Base-by-base conservation (phyloP, 2,797 vertebrate genomes). In the Anguilla obscura region DNA sequence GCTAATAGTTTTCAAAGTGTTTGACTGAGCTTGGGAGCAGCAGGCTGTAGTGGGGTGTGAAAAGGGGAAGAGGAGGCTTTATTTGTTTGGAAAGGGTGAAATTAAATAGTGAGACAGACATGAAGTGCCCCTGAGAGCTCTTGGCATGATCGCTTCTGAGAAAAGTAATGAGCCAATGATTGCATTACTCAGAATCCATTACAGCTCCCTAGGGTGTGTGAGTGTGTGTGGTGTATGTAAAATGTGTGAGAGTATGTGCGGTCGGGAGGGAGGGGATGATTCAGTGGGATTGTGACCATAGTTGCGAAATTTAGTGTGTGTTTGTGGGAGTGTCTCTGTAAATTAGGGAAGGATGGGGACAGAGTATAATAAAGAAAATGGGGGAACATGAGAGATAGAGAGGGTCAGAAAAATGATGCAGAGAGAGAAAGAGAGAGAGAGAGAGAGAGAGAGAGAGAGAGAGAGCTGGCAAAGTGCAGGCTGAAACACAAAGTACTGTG, bases 111-210 rank as follows among this genome's bases (percentile, higher is more conserved):
- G 87, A 91, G 89, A 89, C 91, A 92, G 92, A 93, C 93, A 93
- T 16, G 56, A 87, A 91, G 91, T 91, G 89, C 91, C 93, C 92
- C 88, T 91, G 92, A 93, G 92, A 91, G 92, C 91, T 89, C 90
- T 86, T 63, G 91, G 63, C 91, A 89, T 54, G 33, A 36, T 71
- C 84, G 79, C 91, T 90, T 90, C 91, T 90, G 91, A 92, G 93
- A 85, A 85, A 86, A 90, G 89, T 71, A 90, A 90, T 89, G 88
- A 50, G 89, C 74, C 82, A 89, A 76, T 33, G 94, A 95, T 94
- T 93, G 93, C 94, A 95, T 95, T 94, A 95, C 93, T 94, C 93
- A 94, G 92, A 94, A 94, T 93, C 95, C 95, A 96, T 96, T 96
- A 95, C 92, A 92, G 90, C 91, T 94, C 94, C 93, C 94, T 5